Base-by-base conservation (phyloP, 2,888 invertebrate genomes). In the Portevinia maculata region DNA sequence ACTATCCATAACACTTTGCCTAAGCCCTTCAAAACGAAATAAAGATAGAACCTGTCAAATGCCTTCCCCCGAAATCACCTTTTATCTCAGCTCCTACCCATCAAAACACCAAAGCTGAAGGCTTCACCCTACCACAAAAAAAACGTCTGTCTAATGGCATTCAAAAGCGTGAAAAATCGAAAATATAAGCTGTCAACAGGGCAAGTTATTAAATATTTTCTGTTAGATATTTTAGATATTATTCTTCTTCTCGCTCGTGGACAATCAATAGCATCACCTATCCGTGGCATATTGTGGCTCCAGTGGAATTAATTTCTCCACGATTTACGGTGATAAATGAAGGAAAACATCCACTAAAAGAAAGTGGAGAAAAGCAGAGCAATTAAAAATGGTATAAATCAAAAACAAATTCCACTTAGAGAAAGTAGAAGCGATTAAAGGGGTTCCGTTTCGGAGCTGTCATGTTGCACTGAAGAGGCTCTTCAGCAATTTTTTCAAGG, bases 361-460 rank as follows among this genome's bases (percentile, higher is more conserved):
- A 83, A 83, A 83, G 83, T 83, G 83, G 78, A 78, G 83, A 83
- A 79, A 83, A 73, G 60, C 41, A 11, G 78, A 67, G 78, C 83
- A 83, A 83, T 83, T 78, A 83, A 83, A 83, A 78, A 83, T 83
- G 78, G 78, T 48, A 83, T 83, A 83, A 83, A 83, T 83, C 83
- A 83, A 62, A 55, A 37, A 53, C 7, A 57, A 65, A 65, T 62
- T 78, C 78, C 83, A 83, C 78, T 83, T 83, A 83, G 39, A 55
- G 71, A 62, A 64, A 59, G 32, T 55, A 41, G 41, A 21, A 55
- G 28, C 78, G 37, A 78, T 83, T 83, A 83, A 83, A 83, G 78
- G 83, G 83, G 76, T 78, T 83, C 67, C 81, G 62, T 50, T 52
- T 48, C 34, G 9, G 19, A n/a, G 53, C 19, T 64, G 21, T 39